phyloP scores from a whole-genome alignment of 2,888 invertebrate genomes.

The Xestia sexstrigata region DNA sequence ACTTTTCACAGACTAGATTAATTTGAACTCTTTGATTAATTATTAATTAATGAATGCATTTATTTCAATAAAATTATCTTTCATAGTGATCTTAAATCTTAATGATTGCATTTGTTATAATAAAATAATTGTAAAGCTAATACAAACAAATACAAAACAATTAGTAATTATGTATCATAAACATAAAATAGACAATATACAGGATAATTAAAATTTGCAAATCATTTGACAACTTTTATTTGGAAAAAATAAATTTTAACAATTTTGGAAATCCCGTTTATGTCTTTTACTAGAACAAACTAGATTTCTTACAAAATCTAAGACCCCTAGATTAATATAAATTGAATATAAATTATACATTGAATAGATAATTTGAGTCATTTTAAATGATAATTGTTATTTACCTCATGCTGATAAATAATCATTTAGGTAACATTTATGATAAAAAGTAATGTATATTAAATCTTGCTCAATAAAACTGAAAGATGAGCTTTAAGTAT shows the following conservation, averaged over 20 bases:
- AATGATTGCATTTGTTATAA: not conserved
- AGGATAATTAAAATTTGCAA: not conserved
- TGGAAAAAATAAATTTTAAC: not conserved
- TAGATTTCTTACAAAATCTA: constrained; percentile 4
- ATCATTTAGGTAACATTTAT: constrained; percentile 17
- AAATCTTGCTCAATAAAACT: constrained; percentile 30
- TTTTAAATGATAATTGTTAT: constrained; percentile 38
- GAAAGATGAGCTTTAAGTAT: not conserved
- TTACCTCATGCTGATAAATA: constrained; percentile 41
- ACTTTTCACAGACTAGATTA: not conserved
- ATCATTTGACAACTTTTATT: not conserved
- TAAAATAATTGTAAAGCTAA: not conserved
- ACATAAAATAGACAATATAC: not conserved
- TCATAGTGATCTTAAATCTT: not conserved
- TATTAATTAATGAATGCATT: not conserved
- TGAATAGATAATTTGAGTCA: constrained; percentile 8
- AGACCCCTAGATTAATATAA: not conserved
- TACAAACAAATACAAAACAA: not conserved
- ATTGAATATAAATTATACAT: constrained; percentile 6
- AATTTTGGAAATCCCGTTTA: constrained; percentile 65
- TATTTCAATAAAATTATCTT: constrained; percentile 7
- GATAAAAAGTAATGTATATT: constrained; percentile 39
- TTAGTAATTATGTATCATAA: not conserved
- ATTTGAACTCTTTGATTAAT: not conserved
- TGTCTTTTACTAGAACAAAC: constrained; percentile 69